These are phyloP conservation scores for Andrena praecox DNA, from an alignment of 2,888 invertebrate genomes.

Conservation along the genomic window DNA sequence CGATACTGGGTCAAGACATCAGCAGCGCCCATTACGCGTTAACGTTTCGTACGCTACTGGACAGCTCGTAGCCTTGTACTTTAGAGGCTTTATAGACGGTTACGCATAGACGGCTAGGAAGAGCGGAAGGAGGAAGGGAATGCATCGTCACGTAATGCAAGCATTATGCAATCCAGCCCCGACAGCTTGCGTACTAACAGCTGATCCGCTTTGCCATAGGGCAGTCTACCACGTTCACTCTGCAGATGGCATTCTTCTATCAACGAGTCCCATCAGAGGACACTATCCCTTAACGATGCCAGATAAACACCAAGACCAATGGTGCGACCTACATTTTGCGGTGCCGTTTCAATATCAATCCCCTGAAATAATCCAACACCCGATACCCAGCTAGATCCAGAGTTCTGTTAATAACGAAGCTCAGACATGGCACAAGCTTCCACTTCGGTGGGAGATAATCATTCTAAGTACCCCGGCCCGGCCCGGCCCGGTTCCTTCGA, in stretches of 20 bases:
- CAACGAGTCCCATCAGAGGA: too few species aligned
- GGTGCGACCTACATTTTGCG: too few species aligned
- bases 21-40: background rate
- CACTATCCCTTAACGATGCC: too few species aligned
- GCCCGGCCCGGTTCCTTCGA: background rate
- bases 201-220: conserved; percentile 63
- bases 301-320: too few species aligned
- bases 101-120: conserved; percentile 39
- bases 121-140: conserved; percentile 62
- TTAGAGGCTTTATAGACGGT: conserved; percentile 53
- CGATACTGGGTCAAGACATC: background rate
- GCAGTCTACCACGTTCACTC: conserved; percentile 11
- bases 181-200: conserved; percentile 67
- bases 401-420: too few species aligned
- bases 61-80: conserved; percentile 68
- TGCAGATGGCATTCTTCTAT: background rate
- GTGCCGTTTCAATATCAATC: too few species aligned
- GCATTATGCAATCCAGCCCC: conserved; percentile 64
- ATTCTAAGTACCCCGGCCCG: too few species aligned
- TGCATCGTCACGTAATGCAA: conserved; percentile 67
- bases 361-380: too few species aligned
- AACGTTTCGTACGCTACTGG: conserved; percentile 43
- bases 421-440: too few species aligned
- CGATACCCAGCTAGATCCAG: too few species aligned
- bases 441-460: too few species aligned